These are phyloP conservation scores for Aplysia californica DNA, from an alignment of 1,140 invertebrate species.

Conservation along the genomic window DNA sequence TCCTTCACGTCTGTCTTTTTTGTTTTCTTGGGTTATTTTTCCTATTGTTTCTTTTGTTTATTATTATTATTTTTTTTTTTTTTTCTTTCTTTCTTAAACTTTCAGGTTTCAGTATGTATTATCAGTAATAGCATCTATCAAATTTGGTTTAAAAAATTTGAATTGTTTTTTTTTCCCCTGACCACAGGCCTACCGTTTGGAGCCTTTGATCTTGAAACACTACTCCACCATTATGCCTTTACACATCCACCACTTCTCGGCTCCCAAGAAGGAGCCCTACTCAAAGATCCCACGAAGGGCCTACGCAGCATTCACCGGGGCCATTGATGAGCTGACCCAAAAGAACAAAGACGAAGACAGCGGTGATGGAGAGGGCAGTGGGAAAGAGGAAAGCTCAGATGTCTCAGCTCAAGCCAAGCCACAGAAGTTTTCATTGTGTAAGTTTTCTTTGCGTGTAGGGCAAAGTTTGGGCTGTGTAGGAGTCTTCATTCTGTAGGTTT, in stretches of 20 bases:
- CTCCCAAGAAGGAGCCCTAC: conserved; percentile 69
- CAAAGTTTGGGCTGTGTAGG: background rate
- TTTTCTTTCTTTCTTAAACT: too few relatives aligned
- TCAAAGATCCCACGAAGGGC: conserved; percentile 51
- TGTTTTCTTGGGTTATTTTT: too few relatives aligned
- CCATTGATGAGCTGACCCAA: conserved; percentile 8
- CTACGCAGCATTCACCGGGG: conserved; percentile 50
- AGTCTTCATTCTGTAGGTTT: too few relatives aligned
- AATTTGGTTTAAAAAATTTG: too few relatives aligned
- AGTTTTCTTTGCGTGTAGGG: too few relatives aligned
- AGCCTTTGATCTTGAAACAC: conserved; percentile 78
- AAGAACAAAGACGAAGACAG: conserved; percentile 14
- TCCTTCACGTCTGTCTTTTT: too few relatives aligned
- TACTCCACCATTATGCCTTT: conserved; percentile 78
- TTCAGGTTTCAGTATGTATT: too few relatives aligned
- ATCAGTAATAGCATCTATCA: too few relatives aligned
- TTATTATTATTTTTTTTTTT: too few relatives aligned
- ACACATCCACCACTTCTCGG: conserved; percentile 74
- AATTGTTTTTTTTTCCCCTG: too few relatives aligned
- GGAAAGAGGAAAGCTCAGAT: conserved; percentile 24
- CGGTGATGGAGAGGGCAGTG: background rate
- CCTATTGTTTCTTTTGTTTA: too few relatives aligned
- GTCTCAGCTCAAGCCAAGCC: background rate
- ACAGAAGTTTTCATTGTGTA: conserved; percentile 39
- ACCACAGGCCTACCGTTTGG: conserved; percentile 73